These are phyloP conservation scores for Ashinkailepas kermadecensis DNA, from an alignment of 2,888 invertebrate species.

Conservation along the genomic window DNA sequence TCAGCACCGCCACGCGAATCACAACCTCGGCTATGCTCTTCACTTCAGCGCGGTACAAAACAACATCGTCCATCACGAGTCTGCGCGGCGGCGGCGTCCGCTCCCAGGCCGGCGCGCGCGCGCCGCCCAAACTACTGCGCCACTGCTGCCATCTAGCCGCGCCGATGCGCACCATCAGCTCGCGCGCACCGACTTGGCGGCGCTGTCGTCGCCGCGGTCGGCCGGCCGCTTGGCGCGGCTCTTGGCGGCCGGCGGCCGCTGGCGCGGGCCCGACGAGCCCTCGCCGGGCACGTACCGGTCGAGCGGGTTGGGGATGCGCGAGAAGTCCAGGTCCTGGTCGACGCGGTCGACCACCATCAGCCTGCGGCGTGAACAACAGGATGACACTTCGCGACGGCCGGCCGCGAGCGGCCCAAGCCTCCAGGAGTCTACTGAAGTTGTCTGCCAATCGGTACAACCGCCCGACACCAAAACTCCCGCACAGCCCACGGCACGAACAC, in stretches of 20 bases:
- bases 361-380: background rate
- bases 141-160: background rate
- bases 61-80: too few species aligned
- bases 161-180: background rate
- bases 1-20: too few species aligned
- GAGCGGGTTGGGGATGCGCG: conserved; percentile 68
- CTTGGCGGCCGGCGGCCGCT: conserved; percentile 58
- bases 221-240: conserved; percentile 36
- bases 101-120: too few species aligned
- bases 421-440: too few species aligned
- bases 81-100: too few species aligned
- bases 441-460: too few species aligned
- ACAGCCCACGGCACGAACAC: too few species aligned
- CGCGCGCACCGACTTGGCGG: conserved; percentile 12
- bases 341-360: conserved; percentile 30
- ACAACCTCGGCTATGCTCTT: too few species aligned
- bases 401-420: background rate
- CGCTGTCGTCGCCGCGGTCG: conserved; percentile 37
- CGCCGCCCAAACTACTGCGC: too few species aligned
- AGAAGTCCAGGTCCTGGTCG: conserved; percentile 59
- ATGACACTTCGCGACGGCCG: background rate
- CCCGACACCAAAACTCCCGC: too few species aligned
- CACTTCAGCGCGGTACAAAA: too few species aligned
- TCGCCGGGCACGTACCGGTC: conserved; percentile 50
- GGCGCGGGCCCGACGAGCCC: conserved; percentile 39